Base-by-base conservation (phyloP, 2,888 invertebrate species). In the Scaptomyza reducta region DNA sequence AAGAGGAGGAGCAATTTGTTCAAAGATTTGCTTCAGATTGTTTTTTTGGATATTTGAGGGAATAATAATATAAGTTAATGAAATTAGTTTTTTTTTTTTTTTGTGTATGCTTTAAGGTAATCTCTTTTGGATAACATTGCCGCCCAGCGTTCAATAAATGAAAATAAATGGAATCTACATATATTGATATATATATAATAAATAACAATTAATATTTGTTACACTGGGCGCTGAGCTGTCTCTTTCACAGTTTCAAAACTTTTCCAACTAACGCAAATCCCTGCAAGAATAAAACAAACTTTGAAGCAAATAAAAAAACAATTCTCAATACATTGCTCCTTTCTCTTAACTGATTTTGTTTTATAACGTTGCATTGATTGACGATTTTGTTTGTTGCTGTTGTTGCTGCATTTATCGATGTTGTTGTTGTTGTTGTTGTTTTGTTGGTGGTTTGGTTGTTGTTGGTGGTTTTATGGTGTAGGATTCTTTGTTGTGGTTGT, bases 61-160 rank as follows among this genome's bases (percentile, higher is more conserved):
- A 7, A 9, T 38, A 7, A 16, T 45, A 45, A 58, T 40, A 40
- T 35, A 38, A 50, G 13, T 27, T 29, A 72, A 67, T 74, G 67
- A 50, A 68, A 71, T 77, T 64, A 72, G 54, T 68, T 51, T 49
- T 54, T 56, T 61, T 53, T 58, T 58, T 60, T 56, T 60, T 22
- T 6, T 22, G 22, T 22, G 22, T 22, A 22, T 22, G 22, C n/a
- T 55, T 62, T 14, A 2, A 10, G 16, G 29, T 25, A 27, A 16
- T 46, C 22, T 13, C 13, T 35, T 35, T 27, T 25, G 85, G 81
- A 49, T 49, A 88, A 89, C 87, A 84, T 85, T 90, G 90, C 91
- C 90, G 90, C 90, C 91, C 91, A 90, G 90, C 90, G 87, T 85
- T 86, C 77, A 69, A 82, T 87, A 89, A 57, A 60, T 18, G 29